Evolutionary conservation across 2,888 invertebrate genomes (phyloP), one percentile per base, ranked within the genome.

Genomic region (Melinopterus prodromus): DNA sequence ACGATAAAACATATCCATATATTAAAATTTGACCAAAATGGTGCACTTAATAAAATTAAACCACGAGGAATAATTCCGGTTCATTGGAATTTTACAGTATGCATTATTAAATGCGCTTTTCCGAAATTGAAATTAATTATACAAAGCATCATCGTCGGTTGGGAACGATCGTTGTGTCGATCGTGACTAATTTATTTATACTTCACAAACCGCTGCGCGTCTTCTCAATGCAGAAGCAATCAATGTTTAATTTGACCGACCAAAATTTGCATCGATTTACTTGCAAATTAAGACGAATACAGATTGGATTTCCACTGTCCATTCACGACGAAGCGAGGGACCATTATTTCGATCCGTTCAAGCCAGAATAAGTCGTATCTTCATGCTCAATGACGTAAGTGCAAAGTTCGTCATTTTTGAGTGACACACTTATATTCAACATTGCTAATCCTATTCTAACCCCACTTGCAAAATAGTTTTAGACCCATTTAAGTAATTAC

Each of bases 241-340:
- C 53, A 53, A 53, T 53, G 53, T 53, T 53, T 53, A 53, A 53
- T 53, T 53, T 53, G 53, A 53, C 53, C 53, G 53, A 53, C 9
- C 53, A 53, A 53, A 53, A 53, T 53, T 53, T 53, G 53, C 53
- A 53, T 53, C 53, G 53, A 53, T 53, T 53, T 53, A 53, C 53
- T 53, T 53, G 53, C 53, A 53, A 53, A 53, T 53, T 53, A 53
- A 53, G 53, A 53, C 53, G 53, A 12, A 53, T 53, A 53, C 53
- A 53, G 53, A 53, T 53, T 53, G 53, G 53, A 53, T 53, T 53
- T 53, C 53, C 5, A 12, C 53, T 53, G 53, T 53, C 53, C 53
- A 53, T 53, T 12, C 53, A 7, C 9, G 53, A 53, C 53, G 38
- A 38, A 6, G 9, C 6, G 7, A 1, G 53, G 7, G 53, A 2